Evolutionary conservation across 1,140 invertebrate species (phyloP), one percentile per base, ranked within the genome.

Genomic region (Tetramorium simillimum): DNA sequence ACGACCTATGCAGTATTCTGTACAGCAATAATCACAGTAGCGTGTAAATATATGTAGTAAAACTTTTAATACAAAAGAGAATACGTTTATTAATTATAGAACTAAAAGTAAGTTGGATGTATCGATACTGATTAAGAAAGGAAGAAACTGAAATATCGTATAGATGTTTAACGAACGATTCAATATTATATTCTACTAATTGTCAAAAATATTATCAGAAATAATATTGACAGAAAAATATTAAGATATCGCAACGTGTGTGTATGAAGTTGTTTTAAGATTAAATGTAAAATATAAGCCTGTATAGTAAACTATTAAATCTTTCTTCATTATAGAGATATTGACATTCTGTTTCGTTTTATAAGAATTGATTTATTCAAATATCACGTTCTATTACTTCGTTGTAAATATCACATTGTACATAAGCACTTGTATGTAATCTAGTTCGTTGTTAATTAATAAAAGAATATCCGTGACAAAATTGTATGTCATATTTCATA

Each of bases 381-480:
- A 90, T 92, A 92, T 93, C 87, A 92, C 82, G 92, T 93, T 93
- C 88, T 91, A 92, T 89, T 86, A 72, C 46, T 77, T 92, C 65
- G 60, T 86, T 95, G 94, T 94, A 94, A 93, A 94, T 94, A 94
- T 86, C 80, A 92, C 90, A 88, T 80, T 95, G 94, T 95, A 95
- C 89, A 94, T 94, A 95, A 90, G 86, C 90, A 93, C 88, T 33
- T 93, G 91, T 94, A 94, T 93, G 92, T 93, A 93, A 88, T 88
- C 63, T 85, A 91, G 92, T 91, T 93, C 89, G 90, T 94, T 95
- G 94, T 95, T 95, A 94, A 94, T 92, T 87, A 95, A 94, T 94
- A 94, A 95, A 94, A 93, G 86, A 93, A 92, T 91, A 89, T 87
- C 87, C 87, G 58, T 89, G 63, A 91, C 18, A 70, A 60, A 78